Evolutionary conservation across 2,797 vertebrate genomes (phyloP).

Genomic region (Caiman crocodilus): DNA sequence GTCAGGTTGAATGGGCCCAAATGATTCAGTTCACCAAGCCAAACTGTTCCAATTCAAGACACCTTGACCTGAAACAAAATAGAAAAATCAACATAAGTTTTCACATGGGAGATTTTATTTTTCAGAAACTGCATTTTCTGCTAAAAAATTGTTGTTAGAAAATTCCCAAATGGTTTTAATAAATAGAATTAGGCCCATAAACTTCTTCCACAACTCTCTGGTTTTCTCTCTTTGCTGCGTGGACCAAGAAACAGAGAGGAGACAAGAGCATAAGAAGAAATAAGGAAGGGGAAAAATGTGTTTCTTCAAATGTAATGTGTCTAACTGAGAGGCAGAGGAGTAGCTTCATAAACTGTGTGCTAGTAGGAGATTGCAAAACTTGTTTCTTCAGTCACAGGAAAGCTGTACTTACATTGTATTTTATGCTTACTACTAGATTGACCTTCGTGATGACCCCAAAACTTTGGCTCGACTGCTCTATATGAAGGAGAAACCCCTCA

Average conservation of each 20-base stretch:
- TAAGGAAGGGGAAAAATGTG: background rate
- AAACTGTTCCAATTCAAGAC: background rate
- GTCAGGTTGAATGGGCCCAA: background rate
- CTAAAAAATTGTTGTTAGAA: background rate
- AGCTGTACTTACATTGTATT: background rate
- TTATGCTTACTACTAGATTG: constrained; percentile 81
- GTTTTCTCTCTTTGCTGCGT: background rate
- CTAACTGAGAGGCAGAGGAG: background rate
- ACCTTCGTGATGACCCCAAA: constrained; percentile 91
- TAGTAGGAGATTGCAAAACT: background rate
- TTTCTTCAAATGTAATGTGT: background rate
- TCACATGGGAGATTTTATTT: background rate
- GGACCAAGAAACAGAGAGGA: background rate
- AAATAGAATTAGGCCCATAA: background rate
- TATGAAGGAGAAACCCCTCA: constrained; percentile 92
- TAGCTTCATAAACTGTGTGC: background rate
- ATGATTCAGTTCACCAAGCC: background rate
- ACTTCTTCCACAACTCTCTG: background rate
- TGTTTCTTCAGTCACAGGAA: background rate
- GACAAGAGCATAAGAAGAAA: background rate
- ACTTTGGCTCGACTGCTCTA: constrained; percentile 89
- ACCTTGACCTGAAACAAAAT: background rate
- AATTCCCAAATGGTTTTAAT: background rate
- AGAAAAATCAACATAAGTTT: background rate
- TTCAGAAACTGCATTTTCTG: background rate